phyloP scores from a whole-genome alignment of 2,888 invertebrate species.

The Boloria euphrosyne region DNA sequence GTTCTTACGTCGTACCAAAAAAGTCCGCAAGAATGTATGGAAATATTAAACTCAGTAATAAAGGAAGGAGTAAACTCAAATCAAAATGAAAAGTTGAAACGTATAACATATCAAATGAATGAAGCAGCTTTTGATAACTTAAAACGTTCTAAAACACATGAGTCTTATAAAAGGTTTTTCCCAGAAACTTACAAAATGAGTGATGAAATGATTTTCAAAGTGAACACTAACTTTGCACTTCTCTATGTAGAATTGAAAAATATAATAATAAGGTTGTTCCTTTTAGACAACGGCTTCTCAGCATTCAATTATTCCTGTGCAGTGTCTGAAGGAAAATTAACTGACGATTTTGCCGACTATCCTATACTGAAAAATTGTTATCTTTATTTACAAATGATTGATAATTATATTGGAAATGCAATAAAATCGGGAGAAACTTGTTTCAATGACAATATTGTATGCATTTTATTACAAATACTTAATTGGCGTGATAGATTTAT shows the following conservation, averaged over 20 bases:
- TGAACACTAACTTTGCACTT: slow-evolving; percentile 70
- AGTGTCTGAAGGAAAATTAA: slow-evolving; percentile 64
- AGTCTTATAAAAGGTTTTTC: slow-evolving; percentile 57
- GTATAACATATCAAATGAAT: slow-evolving; percentile 48
- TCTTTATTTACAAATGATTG: slow-evolving; percentile 70
- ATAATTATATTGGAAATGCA: slow-evolving; percentile 64
- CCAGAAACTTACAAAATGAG: slow-evolving; percentile 53
- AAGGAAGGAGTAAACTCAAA: slow-evolving; percentile 43
- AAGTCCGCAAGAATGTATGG: slow-evolving; percentile 50
- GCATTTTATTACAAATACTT: slow-evolving; percentile 71
- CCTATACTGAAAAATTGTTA: slow-evolving; percentile 80
- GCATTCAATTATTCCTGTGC: slow-evolving; percentile 77
- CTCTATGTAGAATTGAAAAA: slow-evolving; percentile 69
- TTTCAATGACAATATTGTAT: slow-evolving; percentile 62
- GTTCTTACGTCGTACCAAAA: slow-evolving; percentile 60
- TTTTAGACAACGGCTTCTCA: slow-evolving; percentile 55
- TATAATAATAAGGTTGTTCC: slow-evolving; percentile 41
- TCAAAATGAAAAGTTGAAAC: slow-evolving; percentile 33
- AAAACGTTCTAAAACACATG: slow-evolving; percentile 39
- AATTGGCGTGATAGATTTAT: slow-evolving; percentile 81
- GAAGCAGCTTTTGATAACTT: slow-evolving; percentile 48
- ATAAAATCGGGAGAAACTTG: slow-evolving; percentile 53
- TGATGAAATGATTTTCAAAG: slow-evolving; percentile 43
- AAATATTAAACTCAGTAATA: slow-evolving; percentile 49
- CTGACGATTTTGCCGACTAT: slow-evolving; percentile 76